Evolutionary conservation across 2,797 vertebrate species (phyloP).

Genomic region (Darevskia mixta): DNA sequence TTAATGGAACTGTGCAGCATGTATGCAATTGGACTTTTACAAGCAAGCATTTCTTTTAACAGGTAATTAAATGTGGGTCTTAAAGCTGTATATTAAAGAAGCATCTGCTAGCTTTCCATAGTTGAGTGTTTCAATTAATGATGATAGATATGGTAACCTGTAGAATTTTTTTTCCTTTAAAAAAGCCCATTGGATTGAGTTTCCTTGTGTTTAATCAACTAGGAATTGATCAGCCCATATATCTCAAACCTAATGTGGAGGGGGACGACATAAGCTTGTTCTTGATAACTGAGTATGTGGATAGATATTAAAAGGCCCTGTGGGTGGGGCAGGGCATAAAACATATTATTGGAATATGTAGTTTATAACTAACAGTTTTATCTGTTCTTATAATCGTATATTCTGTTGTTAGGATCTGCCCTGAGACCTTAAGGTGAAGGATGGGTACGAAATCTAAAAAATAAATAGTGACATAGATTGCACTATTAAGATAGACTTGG

Average conservation of each 20-base stretch:
- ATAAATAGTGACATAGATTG: neutral
- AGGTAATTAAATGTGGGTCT: neutral
- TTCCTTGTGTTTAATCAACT: neutral
- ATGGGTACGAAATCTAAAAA: no score
- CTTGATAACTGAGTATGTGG: neutral
- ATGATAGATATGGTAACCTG: neutral
- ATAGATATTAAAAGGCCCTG: neutral
- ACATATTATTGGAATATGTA: neutral
- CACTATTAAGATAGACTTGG: neutral
- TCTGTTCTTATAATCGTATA: no score
- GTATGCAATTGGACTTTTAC: neutral
- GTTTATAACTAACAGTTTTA: no score
- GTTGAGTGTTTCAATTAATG: neutral
- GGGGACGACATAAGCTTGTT: neutral
- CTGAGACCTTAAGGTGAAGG: no score
- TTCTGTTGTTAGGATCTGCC: no score
- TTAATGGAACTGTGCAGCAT: conserved; percentile 2
- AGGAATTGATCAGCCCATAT: neutral
- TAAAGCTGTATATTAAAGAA: neutral
- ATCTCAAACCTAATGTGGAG: neutral
- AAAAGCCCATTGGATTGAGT: neutral
- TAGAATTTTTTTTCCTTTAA: neutral
- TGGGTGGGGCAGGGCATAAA: neutral
- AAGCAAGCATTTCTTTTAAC: neutral
- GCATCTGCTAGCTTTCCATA: neutral